Percentiles rank a stretch among this genome's conserved stretches.
phyloP scores from a whole-genome alignment of 2,113 vertebrate species.

The Ailuropoda melanoleuca region DNA sequence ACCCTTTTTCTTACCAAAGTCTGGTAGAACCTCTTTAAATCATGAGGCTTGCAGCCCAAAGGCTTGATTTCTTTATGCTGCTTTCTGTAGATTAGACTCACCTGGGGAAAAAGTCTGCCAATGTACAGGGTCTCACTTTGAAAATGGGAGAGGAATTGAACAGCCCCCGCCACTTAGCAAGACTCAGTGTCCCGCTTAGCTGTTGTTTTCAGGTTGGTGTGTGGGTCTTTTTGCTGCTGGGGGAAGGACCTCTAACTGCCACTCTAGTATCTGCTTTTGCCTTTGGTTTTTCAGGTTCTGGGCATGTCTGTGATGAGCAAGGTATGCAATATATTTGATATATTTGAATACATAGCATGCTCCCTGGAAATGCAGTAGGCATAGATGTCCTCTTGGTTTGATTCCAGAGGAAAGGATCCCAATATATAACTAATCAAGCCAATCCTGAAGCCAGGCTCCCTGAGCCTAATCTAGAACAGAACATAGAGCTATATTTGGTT shows the following conservation, averaged over 20 bases:
- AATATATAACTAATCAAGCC: not conserved
- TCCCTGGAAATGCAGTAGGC: not conserved
- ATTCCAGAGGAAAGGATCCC: not conserved
- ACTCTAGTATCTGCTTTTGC: slow-evolving; percentile 22
- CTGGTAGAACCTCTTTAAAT: not conserved
- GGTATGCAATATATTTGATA: slow-evolving; percentile 58
- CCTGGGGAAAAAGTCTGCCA: not conserved
- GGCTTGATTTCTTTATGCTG: not conserved
- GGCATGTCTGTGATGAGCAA: slow-evolving; percentile 76
- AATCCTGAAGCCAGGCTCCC: not conserved
- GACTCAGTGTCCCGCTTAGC: not conserved
- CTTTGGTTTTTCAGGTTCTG: slow-evolving; percentile 73
- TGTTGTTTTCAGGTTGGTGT: not conserved
- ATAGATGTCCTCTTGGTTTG: not conserved
- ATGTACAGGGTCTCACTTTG: not conserved
- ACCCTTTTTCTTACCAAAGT: not conserved
- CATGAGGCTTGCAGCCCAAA: not conserved
- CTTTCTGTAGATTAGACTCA: not conserved
- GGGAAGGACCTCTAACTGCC: not conserved
- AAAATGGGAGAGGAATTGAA: not conserved
- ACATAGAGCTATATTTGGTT: not conserved
- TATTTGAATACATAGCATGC: not conserved
- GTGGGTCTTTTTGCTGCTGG: not conserved
- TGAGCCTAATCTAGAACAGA: not conserved
- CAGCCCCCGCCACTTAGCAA: accelerated